Conservation (phyloP, 2,888 invertebrate species). For the Atherix ibis region DNA sequence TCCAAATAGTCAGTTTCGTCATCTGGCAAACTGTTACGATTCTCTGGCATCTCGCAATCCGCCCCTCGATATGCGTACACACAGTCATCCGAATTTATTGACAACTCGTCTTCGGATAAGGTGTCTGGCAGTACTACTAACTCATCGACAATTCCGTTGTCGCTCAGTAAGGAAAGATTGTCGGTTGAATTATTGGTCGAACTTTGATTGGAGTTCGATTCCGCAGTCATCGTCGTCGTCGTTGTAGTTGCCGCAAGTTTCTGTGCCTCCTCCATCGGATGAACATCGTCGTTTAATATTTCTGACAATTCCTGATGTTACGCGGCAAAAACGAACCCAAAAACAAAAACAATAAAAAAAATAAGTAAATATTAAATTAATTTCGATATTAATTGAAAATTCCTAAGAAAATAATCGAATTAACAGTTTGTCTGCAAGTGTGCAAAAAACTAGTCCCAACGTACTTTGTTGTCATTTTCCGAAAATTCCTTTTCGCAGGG, state of each 20-base stretch:
- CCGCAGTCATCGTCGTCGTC: constrained; percentile 1
- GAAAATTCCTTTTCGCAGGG: no score
- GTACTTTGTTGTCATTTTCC: no score
- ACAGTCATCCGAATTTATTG: constrained; percentile 30
- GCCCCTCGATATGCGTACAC: constrained; percentile 32
- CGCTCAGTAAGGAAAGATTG: constrained; percentile 29
- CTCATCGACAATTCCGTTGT: constrained; percentile 23
- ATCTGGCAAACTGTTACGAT: constrained; percentile 14
- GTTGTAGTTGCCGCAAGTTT: background rate
- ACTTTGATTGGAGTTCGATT: constrained; percentile 21
- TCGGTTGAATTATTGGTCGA: constrained; percentile 31
- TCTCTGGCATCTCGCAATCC: constrained; percentile 19
- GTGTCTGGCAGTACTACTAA: constrained; percentile 18
- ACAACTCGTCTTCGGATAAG: constrained; percentile 23
- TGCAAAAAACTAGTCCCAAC: no score
- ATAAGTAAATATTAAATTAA: no score
- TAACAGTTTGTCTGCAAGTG: no score
- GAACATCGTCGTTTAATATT: background rate
- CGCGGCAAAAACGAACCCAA: no score
- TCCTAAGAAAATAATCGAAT: no score
- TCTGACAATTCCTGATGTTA: background rate
- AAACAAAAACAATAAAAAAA: no score
- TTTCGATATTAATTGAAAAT: no score
- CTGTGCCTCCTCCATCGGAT: background rate
- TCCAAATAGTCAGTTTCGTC: constrained; percentile 33